phyloP scores from a whole-genome alignment of 2,113 vertebrate species.

The Lepisosteus oculatus region DNA sequence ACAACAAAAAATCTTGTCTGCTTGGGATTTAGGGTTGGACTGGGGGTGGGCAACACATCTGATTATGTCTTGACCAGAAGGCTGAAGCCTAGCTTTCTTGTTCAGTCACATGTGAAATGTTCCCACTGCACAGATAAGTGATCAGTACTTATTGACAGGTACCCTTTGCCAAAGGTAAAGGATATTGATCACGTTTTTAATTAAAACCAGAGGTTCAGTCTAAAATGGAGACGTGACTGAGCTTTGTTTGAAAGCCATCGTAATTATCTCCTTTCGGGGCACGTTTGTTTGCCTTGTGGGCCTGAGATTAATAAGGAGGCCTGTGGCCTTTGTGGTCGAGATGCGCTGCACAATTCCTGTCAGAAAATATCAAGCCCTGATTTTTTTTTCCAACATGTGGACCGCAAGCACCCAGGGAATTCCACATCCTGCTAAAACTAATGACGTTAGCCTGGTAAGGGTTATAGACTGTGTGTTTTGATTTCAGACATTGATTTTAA shows the following conservation, averaged over 20 bases:
- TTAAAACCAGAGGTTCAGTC: constrained; percentile 15
- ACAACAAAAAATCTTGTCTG: no score
- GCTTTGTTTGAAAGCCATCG: not conserved
- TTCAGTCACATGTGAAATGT: not conserved
- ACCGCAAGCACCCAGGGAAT: no score
- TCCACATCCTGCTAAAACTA: no score
- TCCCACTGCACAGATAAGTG: not conserved
- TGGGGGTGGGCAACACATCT: no score
- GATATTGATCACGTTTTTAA: not conserved
- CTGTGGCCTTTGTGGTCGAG: not conserved
- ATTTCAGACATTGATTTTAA: no score
- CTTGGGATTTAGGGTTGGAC: no score
- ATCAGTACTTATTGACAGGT: not conserved
- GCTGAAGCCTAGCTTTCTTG: no score
- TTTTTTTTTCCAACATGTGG: no score
- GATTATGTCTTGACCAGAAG: no score
- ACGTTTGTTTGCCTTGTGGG: not conserved
- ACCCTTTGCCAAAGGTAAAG: not conserved
- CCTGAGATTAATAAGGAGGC: constrained; percentile 10
- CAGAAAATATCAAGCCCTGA: no score
- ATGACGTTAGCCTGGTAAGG: no score
- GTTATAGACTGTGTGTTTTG: no score
- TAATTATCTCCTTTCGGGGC: not conserved
- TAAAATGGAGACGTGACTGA: not conserved
- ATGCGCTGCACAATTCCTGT: not conserved